Conservation (phyloP, 2,797 vertebrate species). For the Aeoliscus strigatus region DNA sequence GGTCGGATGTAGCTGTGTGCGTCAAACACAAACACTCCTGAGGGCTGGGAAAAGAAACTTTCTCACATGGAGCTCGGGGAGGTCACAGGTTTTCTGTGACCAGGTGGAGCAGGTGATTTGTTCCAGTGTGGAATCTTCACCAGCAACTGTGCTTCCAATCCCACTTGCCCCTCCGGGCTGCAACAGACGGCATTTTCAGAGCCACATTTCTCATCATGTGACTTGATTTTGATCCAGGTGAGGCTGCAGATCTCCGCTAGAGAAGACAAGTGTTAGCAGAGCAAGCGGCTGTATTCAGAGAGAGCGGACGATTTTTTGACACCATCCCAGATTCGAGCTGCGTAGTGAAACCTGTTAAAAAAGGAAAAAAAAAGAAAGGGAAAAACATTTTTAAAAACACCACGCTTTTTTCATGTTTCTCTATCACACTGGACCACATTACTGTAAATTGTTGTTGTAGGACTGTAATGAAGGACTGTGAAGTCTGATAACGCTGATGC, state of each 20-base stretch:
- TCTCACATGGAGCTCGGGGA: background rate
- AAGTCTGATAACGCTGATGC: too few species aligned
- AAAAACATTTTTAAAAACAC: background rate
- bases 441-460: too few species aligned
- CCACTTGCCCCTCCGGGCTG: background rate
- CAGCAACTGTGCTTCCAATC: background rate
- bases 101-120: background rate
- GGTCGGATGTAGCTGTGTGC: background rate
- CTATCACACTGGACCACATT: too few species aligned
- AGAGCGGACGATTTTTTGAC: constrained; percentile 90
- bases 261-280: constrained; percentile 62
- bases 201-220: background rate
- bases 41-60: background rate
- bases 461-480: too few species aligned
- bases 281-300: constrained; percentile 87
- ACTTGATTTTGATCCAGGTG: background rate
- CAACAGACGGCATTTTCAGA: background rate
- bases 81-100: background rate
- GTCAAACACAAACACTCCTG: background rate
- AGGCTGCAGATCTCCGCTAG: background rate
- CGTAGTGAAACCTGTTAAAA: constrained; percentile 85
- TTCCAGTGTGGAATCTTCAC: background rate
- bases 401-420: too few species aligned
- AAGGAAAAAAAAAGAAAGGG: constrained; percentile 1
- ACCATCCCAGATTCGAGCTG: constrained; percentile 89